These are phyloP conservation scores for Garra rufa DNA, from an alignment of 2,113 vertebrate genomes.

Conservation along the genomic window DNA sequence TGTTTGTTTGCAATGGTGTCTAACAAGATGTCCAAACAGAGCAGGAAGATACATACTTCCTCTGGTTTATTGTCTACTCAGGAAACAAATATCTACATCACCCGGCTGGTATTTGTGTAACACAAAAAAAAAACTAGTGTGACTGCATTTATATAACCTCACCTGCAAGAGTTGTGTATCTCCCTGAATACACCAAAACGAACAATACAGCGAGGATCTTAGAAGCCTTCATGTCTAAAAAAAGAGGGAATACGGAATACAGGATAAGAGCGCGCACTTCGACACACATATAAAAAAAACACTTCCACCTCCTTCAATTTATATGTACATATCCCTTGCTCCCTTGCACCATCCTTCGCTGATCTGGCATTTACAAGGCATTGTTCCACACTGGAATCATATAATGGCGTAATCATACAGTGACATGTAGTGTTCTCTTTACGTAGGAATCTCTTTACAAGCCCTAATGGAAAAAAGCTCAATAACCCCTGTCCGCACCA, in stretches of 20 bases:
- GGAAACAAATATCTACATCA: conserved; percentile 34
- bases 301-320: not conserved
- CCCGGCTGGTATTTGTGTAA: conserved; percentile 15
- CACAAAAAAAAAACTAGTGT: not conserved
- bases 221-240: conserved; percentile 72
- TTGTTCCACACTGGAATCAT: not conserved
- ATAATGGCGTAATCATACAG: not conserved
- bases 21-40: not conserved
- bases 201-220: conserved; percentile 62
- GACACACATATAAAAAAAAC: not conserved
- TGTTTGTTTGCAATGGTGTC: not conserved
- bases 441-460: conserved; percentile 13
- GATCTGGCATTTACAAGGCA: conserved; percentile 2
- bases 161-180: conserved; percentile 65
- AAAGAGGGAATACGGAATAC: conserved; percentile 19
- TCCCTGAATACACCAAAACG: conserved; percentile 60
- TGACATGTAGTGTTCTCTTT: not conserved
- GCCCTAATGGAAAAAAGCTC: not conserved
- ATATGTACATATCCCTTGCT: not conserved
- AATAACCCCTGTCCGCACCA: conserved; percentile 39
- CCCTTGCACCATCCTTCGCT: not conserved
- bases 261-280: not conserved
- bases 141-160: conserved; percentile 27
- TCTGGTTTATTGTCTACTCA: conserved; percentile 54
- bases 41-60: conserved; percentile 60